phyloP scores from a whole-genome alignment of 1,140 invertebrate genomes.

The Ceratosolen fusciceps region DNA sequence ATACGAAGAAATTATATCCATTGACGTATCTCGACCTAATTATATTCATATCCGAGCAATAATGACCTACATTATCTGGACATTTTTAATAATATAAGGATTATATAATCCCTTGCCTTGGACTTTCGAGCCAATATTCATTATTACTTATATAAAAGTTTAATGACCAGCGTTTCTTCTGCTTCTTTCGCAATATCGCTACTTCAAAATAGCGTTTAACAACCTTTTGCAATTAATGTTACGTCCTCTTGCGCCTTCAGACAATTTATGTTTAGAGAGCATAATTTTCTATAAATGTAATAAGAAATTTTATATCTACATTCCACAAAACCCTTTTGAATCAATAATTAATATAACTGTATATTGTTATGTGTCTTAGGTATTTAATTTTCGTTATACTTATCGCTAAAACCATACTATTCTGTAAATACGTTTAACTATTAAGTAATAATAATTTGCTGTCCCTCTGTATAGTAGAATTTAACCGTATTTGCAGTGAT shows the following conservation, averaged over 20 bases:
- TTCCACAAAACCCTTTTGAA: background rate
- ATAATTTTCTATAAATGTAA: background rate
- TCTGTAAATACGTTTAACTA: conserved; percentile 28
- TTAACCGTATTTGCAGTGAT: background rate
- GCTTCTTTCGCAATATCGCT: too few species aligned
- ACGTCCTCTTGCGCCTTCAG: conserved; percentile 29
- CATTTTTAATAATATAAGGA: too few species aligned
- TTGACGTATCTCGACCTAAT: too few species aligned
- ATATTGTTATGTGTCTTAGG: conserved; percentile 33
- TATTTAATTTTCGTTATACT: conserved; percentile 7
- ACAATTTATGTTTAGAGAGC: background rate
- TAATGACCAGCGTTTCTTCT: too few species aligned
- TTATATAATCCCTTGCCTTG: too few species aligned
- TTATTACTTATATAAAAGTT: too few species aligned
- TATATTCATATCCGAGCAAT: too few species aligned
- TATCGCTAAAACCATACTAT: conserved; percentile 17
- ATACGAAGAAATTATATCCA: too few species aligned
- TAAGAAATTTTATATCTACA: background rate
- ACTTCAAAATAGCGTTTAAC: too few species aligned
- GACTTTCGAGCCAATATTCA: too few species aligned
- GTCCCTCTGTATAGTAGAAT: conserved; percentile 25
- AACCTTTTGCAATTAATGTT: background rate
- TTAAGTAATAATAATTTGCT: conserved; percentile 25
- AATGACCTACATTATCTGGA: too few species aligned
- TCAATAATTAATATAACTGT: conserved; percentile 16